phyloP scores from a whole-genome alignment of 2,113 vertebrate species.

The Callorhinus ursinus region DNA sequence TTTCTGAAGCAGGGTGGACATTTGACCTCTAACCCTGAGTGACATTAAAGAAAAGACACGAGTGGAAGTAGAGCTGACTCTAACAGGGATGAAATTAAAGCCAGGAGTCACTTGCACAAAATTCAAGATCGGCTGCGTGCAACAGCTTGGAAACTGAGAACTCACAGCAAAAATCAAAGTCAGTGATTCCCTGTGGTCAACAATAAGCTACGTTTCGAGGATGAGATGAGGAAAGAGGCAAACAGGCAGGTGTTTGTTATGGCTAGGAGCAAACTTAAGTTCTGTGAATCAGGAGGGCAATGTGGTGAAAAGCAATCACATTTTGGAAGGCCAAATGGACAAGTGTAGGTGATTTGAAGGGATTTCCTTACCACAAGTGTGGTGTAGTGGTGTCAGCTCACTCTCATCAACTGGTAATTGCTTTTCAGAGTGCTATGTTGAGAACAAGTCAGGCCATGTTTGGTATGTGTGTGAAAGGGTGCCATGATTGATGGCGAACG shows the following conservation, averaged over 20 bases:
- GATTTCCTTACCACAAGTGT: neutral
- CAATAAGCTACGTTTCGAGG: neutral
- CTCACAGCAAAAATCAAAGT: neutral
- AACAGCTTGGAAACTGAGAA: neutral
- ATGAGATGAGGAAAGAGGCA: neutral
- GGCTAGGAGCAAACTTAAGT: neutral
- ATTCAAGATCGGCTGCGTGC: neutral
- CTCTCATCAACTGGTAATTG: neutral
- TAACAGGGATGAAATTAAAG: neutral
- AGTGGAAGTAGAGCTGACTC: neutral
- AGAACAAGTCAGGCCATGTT: neutral
- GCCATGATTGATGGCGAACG: neutral
- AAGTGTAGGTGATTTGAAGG: neutral
- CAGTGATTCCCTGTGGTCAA: neutral
- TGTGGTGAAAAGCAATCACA: neutral
- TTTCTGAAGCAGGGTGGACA: neutral
- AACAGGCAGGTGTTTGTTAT: neutral
- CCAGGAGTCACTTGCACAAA: neutral
- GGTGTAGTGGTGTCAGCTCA: neutral
- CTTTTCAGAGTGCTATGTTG: neutral
- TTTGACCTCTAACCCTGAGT: neutral
- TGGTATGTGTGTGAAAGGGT: neutral
- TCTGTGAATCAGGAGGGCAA: neutral
- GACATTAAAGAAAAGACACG: neutral
- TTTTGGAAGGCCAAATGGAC: neutral